phyloP scores from a whole-genome alignment of 2,888 invertebrate genomes.

The Drosophila atripex region DNA sequence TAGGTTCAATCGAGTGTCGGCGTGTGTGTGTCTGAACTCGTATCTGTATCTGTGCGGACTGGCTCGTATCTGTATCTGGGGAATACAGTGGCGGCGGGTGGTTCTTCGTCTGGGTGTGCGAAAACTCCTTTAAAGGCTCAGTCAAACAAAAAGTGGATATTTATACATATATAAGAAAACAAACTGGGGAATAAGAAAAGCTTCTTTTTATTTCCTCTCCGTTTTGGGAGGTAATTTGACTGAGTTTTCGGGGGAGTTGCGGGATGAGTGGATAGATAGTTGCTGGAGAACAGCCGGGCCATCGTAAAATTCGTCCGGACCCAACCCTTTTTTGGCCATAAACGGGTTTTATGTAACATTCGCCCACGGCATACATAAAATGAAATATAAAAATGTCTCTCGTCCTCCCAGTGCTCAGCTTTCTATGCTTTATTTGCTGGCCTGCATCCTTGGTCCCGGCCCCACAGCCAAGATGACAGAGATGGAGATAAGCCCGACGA shows the following conservation, averaged over 20 bases:
- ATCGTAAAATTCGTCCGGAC: slow-evolving; percentile 52
- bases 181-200: slow-evolving; percentile 24
- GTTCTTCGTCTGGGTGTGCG: slow-evolving; percentile 4
- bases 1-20: slow-evolving; percentile 47
- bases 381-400: slow-evolving; percentile 59
- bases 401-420: slow-evolving; percentile 10
- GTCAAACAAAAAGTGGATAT: slow-evolving; percentile 2
- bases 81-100: not conserved
- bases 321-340: slow-evolving; percentile 60
- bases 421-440: slow-evolving; percentile 55
- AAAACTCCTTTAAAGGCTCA: slow-evolving; percentile 12
- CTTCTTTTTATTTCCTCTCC: slow-evolving; percentile 33
- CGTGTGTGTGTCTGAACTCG: slow-evolving; percentile 15
- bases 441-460: slow-evolving; percentile 59
- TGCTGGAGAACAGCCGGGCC: slow-evolving; percentile 25
- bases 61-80: slow-evolving; percentile 20
- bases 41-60: slow-evolving; percentile 19
- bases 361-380: slow-evolving; percentile 64
- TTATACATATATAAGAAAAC: slow-evolving; percentile 8
- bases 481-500: slow-evolving; percentile 7
- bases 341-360: slow-evolving; percentile 68
- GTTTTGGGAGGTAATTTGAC: slow-evolving; percentile 31
- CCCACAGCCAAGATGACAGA: slow-evolving; percentile 33
- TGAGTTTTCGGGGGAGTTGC: slow-evolving; percentile 16
- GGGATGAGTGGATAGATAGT: slow-evolving; percentile 27